Conservation (phyloP, 2,888 invertebrate genomes). For the Geophilus truncorum region DNA sequence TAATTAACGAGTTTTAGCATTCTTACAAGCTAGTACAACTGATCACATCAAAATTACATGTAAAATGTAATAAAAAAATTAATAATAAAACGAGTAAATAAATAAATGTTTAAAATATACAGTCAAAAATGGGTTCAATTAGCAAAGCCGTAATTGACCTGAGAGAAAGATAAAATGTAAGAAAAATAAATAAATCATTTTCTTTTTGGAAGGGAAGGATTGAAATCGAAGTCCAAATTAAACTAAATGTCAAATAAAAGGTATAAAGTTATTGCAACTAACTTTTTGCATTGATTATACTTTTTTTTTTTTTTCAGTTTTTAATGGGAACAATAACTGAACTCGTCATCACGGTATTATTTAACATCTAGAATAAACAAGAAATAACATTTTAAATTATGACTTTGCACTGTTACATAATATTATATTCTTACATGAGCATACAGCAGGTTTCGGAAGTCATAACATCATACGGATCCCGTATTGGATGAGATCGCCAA, state of each 20-base stretch:
- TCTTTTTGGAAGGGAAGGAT: background rate
- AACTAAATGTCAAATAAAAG: background rate
- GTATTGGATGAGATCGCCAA: slow-evolving; percentile 29
- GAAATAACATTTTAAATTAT: no score
- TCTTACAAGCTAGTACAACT: background rate
- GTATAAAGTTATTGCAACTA: background rate
- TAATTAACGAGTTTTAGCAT: background rate
- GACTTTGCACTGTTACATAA: no score
- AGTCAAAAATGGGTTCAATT: background rate
- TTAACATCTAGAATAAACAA: background rate
- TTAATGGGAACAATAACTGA: background rate
- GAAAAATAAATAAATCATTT: background rate
- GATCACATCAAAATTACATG: background rate
- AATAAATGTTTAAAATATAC: background rate
- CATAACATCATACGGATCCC: slow-evolving; percentile 19
- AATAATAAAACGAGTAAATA: no score
- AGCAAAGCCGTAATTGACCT: background rate
- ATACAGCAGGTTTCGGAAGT: slow-evolving; percentile 29
- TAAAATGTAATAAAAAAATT: background rate
- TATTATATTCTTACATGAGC: slow-evolving; percentile 8
- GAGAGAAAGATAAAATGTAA: background rate
- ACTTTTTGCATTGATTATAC: background rate
- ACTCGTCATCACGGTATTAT: background rate
- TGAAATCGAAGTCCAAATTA: background rate
- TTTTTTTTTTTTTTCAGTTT: background rate